Percentiles rank a stretch among this genome's conserved stretches.
Evolutionary conservation across 2,113 vertebrate species (phyloP).

Genomic region (Amblyopsis rosae): DNA sequence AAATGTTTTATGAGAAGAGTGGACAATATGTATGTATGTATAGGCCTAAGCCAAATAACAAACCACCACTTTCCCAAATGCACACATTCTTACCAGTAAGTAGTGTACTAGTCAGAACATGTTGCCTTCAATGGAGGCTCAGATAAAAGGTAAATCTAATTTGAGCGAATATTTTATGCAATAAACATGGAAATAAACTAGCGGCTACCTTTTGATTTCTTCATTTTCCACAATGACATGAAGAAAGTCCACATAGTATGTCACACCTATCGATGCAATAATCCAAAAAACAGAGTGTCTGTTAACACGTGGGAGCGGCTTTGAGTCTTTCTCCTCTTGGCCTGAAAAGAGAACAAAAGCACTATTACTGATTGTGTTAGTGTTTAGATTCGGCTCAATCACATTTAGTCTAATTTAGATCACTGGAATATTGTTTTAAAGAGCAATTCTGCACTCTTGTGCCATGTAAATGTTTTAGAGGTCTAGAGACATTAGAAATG

Average conservation of each 20-base stretch:
- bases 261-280: constrained; percentile 82
- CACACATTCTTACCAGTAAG: neutral
- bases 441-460: too few species aligned
- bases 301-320: constrained; percentile 85
- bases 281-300: constrained; percentile 95
- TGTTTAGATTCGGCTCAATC: neutral
- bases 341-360: constrained; percentile 65
- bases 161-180: neutral
- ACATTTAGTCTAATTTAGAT: too few species aligned
- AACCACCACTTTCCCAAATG: neutral
- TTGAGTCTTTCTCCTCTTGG: constrained; percentile 76
- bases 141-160: too few species aligned
- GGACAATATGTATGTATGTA: too few species aligned
- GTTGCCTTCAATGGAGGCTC: neutral
- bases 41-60: neutral
- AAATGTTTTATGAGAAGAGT: too few species aligned
- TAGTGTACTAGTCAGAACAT: neutral
- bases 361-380: neutral
- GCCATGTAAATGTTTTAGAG: too few species aligned
- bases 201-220: constrained; percentile 82
- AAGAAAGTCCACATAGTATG: constrained; percentile 92
- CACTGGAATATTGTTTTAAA: too few species aligned
- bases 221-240: constrained; percentile 79
- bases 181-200: neutral
- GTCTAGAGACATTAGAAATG: too few species aligned